Conservation (phyloP, 2,113 vertebrate genomes). For the Hiodon alosoides region DNA sequence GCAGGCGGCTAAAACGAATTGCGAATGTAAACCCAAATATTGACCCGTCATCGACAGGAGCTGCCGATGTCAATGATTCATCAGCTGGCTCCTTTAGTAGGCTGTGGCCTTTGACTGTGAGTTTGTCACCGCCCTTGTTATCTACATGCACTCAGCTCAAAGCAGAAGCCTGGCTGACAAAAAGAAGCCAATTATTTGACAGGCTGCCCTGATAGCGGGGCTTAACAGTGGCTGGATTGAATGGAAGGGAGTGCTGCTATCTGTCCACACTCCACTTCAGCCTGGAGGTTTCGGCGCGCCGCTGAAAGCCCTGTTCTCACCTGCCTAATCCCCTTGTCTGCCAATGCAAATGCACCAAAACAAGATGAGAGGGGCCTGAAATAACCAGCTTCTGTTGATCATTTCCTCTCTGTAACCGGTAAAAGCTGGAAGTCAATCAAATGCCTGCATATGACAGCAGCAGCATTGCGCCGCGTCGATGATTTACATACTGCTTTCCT, state of each 20-base stretch:
- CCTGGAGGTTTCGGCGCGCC: background rate
- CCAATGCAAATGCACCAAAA: no score
- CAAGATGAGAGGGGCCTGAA: no score
- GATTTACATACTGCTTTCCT: no score
- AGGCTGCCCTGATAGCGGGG: conserved; percentile 65
- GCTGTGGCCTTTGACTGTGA: conserved; percentile 67
- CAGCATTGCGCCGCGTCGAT: no score
- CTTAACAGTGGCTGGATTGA: conserved; percentile 67
- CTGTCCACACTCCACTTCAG: conserved; percentile 1
- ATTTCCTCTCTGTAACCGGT: no score
- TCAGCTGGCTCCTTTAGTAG: conserved; percentile 64
- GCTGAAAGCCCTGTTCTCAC: background rate
- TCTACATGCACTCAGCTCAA: conserved; percentile 57
- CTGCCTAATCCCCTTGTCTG: no score
- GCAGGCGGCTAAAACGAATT: no score
- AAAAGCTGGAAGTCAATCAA: no score
- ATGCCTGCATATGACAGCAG: no score
- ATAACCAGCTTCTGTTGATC: no score
- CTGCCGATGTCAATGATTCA: conserved; percentile 64
- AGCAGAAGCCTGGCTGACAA: conserved; percentile 48
- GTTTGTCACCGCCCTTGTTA: conserved; percentile 70
- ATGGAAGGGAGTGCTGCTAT: conserved; percentile 40
- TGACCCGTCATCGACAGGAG: conserved; percentile 66
- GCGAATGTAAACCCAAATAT: conserved; percentile 71
- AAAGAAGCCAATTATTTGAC: conserved; percentile 64